Conservation (phyloP, 2,113 vertebrate genomes). For the Hydrolagus affinis region DNA sequence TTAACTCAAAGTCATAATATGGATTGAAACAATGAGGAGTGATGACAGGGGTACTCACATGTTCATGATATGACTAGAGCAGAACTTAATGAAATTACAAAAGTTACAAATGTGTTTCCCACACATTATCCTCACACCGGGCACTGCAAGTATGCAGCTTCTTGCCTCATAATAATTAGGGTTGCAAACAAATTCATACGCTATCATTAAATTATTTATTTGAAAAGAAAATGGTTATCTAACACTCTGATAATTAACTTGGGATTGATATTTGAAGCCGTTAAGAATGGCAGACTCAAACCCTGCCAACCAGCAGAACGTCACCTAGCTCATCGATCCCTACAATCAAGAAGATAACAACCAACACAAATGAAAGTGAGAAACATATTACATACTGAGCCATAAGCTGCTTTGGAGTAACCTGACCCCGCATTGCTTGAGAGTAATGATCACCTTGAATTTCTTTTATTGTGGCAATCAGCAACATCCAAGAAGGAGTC, state of each 20-base stretch:
- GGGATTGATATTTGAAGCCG: not conserved
- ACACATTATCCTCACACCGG: too few relatives aligned
- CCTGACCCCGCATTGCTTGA: conserved; percentile 13
- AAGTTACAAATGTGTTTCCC: too few relatives aligned
- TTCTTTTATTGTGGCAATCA: conserved; percentile 19
- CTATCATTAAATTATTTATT: not conserved
- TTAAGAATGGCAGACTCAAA: not conserved
- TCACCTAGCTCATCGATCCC: not conserved
- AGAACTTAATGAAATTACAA: too few relatives aligned
- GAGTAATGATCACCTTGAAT: not conserved
- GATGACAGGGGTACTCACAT: too few relatives aligned
- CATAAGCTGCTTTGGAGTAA: conserved; percentile 3
- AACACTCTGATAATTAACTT: not conserved
- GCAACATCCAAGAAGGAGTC: not conserved
- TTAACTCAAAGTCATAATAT: too few relatives aligned
- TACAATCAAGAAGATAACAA: not conserved
- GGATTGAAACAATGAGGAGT: too few relatives aligned
- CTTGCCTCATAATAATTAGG: too few relatives aligned
- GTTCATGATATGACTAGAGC: too few relatives aligned
- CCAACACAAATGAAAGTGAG: conserved; percentile 19
- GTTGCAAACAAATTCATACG: too few relatives aligned
- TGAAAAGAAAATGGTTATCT: not conserved
- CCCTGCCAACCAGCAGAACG: not conserved
- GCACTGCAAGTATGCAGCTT: too few relatives aligned
- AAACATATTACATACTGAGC: not conserved